phyloP scores from a whole-genome alignment of 2,888 invertebrate species.

The Melanostoma scalare region DNA sequence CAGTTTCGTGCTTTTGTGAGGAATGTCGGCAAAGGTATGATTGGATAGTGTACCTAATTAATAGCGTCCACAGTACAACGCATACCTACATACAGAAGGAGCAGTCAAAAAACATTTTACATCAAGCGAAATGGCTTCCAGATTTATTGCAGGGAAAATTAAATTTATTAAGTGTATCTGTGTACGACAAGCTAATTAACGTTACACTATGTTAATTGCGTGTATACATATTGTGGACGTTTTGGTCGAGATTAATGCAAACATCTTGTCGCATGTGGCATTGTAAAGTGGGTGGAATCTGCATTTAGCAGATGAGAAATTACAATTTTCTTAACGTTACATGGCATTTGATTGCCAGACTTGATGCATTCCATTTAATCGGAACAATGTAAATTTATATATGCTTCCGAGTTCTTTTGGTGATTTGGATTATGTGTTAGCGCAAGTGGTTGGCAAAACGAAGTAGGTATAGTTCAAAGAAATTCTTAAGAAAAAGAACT shows the following conservation, averaged over 20 bases:
- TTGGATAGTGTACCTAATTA: slow-evolving; percentile 38
- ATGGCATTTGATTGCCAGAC: slow-evolving; percentile 51
- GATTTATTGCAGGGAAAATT: slow-evolving; percentile 71
- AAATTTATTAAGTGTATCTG: slow-evolving; percentile 73
- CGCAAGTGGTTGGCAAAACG: too few relatives aligned
- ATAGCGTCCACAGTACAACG: slow-evolving; percentile 46
- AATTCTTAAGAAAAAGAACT: too few relatives aligned
- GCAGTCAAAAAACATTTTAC: slow-evolving; percentile 63
- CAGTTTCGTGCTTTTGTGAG: slow-evolving; percentile 10
- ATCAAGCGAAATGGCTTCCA: slow-evolving; percentile 64
- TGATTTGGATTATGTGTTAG: too few relatives aligned
- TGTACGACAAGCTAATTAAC: slow-evolving; percentile 73
- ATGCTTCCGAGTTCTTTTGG: too few relatives aligned
- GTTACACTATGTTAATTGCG: slow-evolving; percentile 73
- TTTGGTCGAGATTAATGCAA: slow-evolving; percentile 61
- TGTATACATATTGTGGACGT: slow-evolving; percentile 59
- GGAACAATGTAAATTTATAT: slow-evolving; percentile 6
- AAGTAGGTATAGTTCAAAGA: too few relatives aligned
- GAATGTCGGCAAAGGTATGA: not conserved
- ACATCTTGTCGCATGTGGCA: slow-evolving; percentile 66
- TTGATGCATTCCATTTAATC: slow-evolving; percentile 31
- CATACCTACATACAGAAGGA: slow-evolving; percentile 16
- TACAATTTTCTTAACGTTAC: slow-evolving; percentile 37
- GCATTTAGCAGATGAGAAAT: slow-evolving; percentile 66
- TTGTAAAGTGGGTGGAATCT: slow-evolving; percentile 67